A percentile compares a stretch with the other conserved stretches of the same genome.
phyloP scores from a whole-genome alignment of 2,797 vertebrate species.

The Bufotes viridis region DNA sequence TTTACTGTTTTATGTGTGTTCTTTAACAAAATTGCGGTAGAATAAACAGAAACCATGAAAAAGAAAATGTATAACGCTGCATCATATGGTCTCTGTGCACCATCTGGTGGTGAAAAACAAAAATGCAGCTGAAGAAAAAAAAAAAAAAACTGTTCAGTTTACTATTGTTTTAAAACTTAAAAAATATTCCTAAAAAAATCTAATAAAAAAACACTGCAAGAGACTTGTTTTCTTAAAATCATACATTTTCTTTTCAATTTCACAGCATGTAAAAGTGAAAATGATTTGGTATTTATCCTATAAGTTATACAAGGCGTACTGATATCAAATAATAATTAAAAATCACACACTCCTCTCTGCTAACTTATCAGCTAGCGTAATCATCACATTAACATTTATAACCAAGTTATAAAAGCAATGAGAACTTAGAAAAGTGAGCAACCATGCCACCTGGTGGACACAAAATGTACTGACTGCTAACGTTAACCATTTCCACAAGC shows the following conservation, averaged over 20 bases:
- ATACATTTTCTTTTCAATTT: no score
- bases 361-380: neutral
- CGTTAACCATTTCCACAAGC: neutral
- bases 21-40: neutral
- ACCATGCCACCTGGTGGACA: conserved; percentile 40
- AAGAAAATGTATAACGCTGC: no score
- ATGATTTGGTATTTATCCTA: neutral
- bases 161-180: no score
- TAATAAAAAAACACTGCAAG: no score
- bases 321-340: neutral
- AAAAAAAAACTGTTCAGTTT: no score
- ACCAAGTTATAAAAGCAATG: neutral
- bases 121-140: neutral
- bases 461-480: neutral
- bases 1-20: neutral
- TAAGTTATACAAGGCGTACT: neutral
- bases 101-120: conserved; percentile 47
- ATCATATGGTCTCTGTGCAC: neutral
- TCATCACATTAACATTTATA: neutral
- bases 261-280: no score
- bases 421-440: neutral
- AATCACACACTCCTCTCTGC: neutral
- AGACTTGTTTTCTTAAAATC: no score
- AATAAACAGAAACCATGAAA: neutral
- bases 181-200: no score